phyloP scores from a whole-genome alignment of 2,888 invertebrate species.

The Opisthograptis luteolata region DNA sequence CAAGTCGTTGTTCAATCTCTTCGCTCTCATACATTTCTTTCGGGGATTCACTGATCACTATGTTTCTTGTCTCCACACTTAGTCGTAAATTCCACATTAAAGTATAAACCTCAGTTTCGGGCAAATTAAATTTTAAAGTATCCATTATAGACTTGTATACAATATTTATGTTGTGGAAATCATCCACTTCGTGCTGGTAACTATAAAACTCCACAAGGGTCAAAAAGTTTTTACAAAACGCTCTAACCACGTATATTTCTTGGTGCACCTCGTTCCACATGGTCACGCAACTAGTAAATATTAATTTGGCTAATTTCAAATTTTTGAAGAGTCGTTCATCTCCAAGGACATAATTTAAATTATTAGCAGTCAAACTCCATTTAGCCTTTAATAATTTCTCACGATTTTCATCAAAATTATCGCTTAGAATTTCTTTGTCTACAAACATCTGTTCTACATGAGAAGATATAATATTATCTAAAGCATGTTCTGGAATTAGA shows the following conservation, averaged over 20 bases:
- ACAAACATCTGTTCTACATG: slow-evolving; percentile 12
- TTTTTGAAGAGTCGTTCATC: slow-evolving; percentile 5
- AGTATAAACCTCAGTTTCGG: background rate
- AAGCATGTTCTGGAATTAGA: slow-evolving; percentile 6
- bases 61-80: background rate
- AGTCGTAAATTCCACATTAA: background rate
- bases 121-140: background rate
- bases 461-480: slow-evolving; percentile 1
- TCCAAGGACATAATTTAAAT: slow-evolving; percentile 11
- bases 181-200: background rate
- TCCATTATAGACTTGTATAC: background rate
- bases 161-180: background rate
- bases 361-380: slow-evolving; percentile 10
- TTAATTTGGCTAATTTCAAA: background rate
- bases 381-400: slow-evolving; percentile 8
- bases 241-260: background rate
- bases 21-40: background rate
- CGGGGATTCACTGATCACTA: background rate
- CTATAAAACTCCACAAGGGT: background rate
- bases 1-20: background rate
- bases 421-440: slow-evolving; percentile 6
- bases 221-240: background rate
- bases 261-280: background rate
- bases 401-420: background rate
- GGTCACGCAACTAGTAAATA: background rate